Evolutionary conservation across 2,888 invertebrate species (phyloP), one percentile per base, ranked within the genome.

Genomic region (Polymixis flavicincta): DNA sequence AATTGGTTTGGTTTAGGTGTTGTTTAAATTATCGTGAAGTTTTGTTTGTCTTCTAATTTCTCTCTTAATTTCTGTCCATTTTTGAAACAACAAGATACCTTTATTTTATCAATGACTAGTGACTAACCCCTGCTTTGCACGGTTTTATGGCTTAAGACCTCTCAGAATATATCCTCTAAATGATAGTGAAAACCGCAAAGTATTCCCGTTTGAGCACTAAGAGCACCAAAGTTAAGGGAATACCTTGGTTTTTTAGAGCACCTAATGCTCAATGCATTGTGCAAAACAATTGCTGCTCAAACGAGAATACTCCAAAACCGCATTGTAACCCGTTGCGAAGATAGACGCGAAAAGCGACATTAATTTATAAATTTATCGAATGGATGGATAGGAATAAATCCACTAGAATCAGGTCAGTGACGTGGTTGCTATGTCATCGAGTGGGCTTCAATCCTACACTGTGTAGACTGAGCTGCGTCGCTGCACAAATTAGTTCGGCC

Each of bases 401-500:
- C 22, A 25, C 45, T 61, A 61, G 59, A 74, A 74, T 71, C 57
- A 82, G 78, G 71, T 78, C 78, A 74, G 64, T 50, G 71, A 59
- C 54, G 32, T 57, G 42, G 55, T 60, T 54, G 13, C 48, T 60
- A 48, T 48, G 80, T 72, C 72, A 80, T 17, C 42, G 71, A 61
- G 60, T 60, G 61, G 32, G 59, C 52, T 69, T 59, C 52, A 78
- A 57, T 65, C 42, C 65, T 65, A 84, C 75, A 74, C 42, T 67
- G 17, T 77, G 81, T 81, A 75, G 77, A 74, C 69, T 70, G 67
- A 65, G 71, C 74, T 57, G 74, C 59, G 72, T 48, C 74, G 42
- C 63, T 76, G 78, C 77, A 87, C 86, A 85, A 85, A 87, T 87
- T 81, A 76, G 76, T 45, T 68, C 71, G 80, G 61, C 72, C 87